phyloP scores from a whole-genome alignment of 2,888 invertebrate species.

The Ophion obscuratus region DNA sequence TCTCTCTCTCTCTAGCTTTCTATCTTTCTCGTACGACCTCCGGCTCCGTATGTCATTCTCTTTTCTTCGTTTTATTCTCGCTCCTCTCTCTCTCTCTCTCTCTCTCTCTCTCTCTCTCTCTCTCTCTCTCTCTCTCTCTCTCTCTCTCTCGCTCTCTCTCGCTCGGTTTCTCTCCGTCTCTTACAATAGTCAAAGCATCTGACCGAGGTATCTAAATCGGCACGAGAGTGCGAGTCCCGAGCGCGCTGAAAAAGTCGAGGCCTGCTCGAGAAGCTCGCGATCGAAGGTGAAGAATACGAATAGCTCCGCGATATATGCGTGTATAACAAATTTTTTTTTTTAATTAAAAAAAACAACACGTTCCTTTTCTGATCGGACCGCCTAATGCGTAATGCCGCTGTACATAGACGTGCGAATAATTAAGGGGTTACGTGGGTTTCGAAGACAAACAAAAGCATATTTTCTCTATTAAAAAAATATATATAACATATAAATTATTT shows the following conservation, averaged over 20 bases:
- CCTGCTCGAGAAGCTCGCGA: slow-evolving; percentile 19
- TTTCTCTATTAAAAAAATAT: too few relatives aligned
- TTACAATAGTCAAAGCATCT: slow-evolving; percentile 48
- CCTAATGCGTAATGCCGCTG: too few relatives aligned
- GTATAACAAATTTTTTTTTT: slow-evolving; percentile 21
- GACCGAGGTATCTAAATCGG: slow-evolving; percentile 29
- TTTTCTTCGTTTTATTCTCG: neutral
- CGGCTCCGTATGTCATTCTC: neutral
- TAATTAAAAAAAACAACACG: slow-evolving; percentile 30
- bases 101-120: slow-evolving; percentile 3
- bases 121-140: neutral
- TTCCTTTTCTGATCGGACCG: neutral
- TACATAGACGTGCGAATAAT: too few relatives aligned
- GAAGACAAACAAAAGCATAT: too few relatives aligned
- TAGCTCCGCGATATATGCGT: slow-evolving; percentile 22
- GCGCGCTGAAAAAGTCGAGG: slow-evolving; percentile 33
- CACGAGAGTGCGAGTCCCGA: neutral
- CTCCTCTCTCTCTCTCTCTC: neutral
- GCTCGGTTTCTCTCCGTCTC: neutral
- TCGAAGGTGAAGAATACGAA: slow-evolving; percentile 59
- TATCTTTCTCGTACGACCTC: neutral
- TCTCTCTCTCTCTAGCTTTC: neutral
- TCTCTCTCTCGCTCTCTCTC: neutral
- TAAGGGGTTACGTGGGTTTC: too few relatives aligned
- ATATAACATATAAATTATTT: too few relatives aligned